Evolutionary conservation across 2,113 vertebrate species (phyloP), one percentile per base, ranked within the genome.

Genomic region (Bolborhynchus lineola): DNA sequence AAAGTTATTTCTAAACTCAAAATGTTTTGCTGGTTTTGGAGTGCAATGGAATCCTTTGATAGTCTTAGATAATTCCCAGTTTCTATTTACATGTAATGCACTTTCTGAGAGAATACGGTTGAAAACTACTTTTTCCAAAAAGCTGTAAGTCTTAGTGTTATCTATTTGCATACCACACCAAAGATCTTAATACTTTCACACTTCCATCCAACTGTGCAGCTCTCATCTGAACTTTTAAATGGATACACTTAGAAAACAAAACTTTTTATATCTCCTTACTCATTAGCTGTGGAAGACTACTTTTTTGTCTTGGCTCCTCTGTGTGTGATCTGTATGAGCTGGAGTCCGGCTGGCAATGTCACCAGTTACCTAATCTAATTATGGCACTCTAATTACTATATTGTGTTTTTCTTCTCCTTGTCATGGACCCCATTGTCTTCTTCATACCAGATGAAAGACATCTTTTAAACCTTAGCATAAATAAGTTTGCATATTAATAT

Each of bases 331-430:
- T 26, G 12, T 19, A 59, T 33, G 92, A 96, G 86, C 82, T 44
- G 76, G 26, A 46, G 77, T 21, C 23, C 3, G 12, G 37, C 90
- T 75, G 83, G 78, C 50, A 35, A 44, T 4, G 44, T 64, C 84
- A 79, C 55, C 82, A 9, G 13, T 78, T 82, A 63, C 86, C 87
- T 67, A 67, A 90, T 88, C 95, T 94, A 97, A 71, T 96, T 93
- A 91, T 55, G 16, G 25, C 42, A 44, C 62, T 16, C 35, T 86
- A 96, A 74, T 95, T 84, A 91, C 52, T 74, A 78, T 91, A 35
- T 26, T 94, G 80, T 89, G 74, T 31, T 81, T 65, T 52, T 88
- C 21, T 4, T 47, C 86, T 92, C 74, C 70, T 70, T 96, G 59
- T 80, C 74, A 46, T 2, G 25, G 35, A 87, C 74, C 91, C 92